Evolutionary conservation across 2,797 vertebrate species (phyloP).

Genomic region (Sciaenops ocellatus): DNA sequence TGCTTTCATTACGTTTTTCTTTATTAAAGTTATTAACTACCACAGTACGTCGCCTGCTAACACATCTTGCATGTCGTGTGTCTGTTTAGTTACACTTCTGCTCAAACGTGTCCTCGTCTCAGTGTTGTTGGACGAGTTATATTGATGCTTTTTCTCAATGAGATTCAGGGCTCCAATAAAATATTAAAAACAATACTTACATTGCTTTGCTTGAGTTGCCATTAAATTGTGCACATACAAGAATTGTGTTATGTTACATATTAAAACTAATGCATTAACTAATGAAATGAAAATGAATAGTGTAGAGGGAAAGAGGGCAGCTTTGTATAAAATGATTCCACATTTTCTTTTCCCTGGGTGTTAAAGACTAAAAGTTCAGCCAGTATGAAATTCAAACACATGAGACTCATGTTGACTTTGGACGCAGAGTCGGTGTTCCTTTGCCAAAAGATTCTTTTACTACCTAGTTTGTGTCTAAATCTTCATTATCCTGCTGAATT

Average conservation of each 20-base stretch:
- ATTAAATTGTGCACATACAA: not conserved
- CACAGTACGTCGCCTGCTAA: not conserved
- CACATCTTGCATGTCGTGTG: not conserved
- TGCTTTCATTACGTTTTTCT: not conserved
- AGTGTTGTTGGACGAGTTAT: not conserved
- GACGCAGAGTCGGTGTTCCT: not conserved
- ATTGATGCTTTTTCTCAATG: constrained; percentile 1
- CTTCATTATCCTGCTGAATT: not conserved
- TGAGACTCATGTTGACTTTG: not conserved
- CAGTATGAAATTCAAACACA: not conserved
- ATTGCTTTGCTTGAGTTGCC: not conserved
- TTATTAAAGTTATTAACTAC: not conserved
- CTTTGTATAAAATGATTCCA: not conserved
- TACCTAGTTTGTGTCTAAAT: constrained; percentile 1
- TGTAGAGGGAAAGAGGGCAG: not conserved
- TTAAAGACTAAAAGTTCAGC: not conserved
- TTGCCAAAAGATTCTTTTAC: not conserved
- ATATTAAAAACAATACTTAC: not conserved
- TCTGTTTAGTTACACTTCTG: not conserved
- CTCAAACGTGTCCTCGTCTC: not conserved
- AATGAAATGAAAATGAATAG: not conserved
- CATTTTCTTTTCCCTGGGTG: not conserved
- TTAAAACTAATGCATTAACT: not conserved
- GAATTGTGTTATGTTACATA: not conserved
- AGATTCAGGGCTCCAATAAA: constrained; percentile 47